These are phyloP conservation scores for Prunella fulvescens DNA, from an alignment of 2,113 vertebrate genomes.

Conservation along the genomic window DNA sequence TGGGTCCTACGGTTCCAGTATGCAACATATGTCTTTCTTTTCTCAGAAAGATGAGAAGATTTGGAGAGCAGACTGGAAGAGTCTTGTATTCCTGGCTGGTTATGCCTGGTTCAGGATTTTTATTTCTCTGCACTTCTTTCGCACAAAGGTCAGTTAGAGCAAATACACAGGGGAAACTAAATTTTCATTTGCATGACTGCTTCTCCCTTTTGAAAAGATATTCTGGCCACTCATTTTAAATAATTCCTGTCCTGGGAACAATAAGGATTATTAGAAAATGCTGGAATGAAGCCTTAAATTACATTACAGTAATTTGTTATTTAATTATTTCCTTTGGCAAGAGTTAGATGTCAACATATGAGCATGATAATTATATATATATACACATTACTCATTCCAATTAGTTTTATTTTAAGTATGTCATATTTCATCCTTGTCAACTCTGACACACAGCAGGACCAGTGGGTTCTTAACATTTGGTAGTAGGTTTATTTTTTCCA, in stretches of 20 bases:
- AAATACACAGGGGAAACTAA: background rate
- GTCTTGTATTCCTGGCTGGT: background rate
- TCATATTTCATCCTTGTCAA: constrained; percentile 33
- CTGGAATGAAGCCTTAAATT: background rate
- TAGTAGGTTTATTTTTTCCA: background rate
- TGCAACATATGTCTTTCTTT: background rate
- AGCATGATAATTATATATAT: background rate
- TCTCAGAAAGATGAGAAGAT: background rate
- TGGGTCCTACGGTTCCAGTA: background rate
- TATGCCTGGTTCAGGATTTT: background rate
- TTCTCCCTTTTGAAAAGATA: background rate
- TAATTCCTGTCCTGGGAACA: background rate
- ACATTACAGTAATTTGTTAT: background rate
- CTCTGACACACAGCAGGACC: background rate
- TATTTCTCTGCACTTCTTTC: background rate
- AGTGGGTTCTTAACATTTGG: background rate
- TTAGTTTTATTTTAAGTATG: background rate
- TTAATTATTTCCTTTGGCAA: constrained; percentile 22
- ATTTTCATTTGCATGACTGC: background rate
- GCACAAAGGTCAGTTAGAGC: background rate
- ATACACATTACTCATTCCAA: constrained; percentile 8
- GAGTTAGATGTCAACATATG: background rate
- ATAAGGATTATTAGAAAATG: background rate
- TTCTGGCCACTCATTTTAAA: background rate
- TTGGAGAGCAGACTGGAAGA: background rate